Conservation (phyloP, 2,888 invertebrate genomes). For the Arge pagana region DNA sequence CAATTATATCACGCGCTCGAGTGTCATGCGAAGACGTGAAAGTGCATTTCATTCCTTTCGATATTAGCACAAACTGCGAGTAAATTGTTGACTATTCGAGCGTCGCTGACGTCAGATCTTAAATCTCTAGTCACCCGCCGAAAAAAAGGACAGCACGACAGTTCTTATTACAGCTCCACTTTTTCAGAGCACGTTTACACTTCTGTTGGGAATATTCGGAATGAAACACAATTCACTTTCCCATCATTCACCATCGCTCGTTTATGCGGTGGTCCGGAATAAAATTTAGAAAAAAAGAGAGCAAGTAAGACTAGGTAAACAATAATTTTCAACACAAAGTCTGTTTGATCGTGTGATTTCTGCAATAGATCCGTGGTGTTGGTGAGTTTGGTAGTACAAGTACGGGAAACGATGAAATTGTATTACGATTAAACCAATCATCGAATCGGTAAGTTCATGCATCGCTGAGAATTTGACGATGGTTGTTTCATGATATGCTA, state of each 20-base stretch:
- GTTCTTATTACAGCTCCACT: neutral
- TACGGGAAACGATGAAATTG: too few species aligned
- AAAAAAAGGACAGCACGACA: neutral
- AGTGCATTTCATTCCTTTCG: conserved; percentile 18
- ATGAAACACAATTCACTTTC: conserved; percentile 8
- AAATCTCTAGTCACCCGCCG: neutral
- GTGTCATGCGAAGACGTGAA: conserved; percentile 18
- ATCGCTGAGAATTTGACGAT: too few species aligned
- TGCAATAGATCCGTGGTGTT: too few species aligned
- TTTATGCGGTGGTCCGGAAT: too few species aligned
- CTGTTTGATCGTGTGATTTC: too few species aligned
- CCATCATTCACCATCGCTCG: too few species aligned
- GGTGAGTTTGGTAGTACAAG: too few species aligned
- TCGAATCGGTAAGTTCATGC: too few species aligned
- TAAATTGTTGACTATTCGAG: conserved; percentile 1
- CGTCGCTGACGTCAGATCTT: neutral
- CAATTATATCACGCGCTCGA: neutral
- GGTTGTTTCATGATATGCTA: too few species aligned
- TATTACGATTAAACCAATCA: too few species aligned
- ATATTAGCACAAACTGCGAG: conserved; percentile 3
- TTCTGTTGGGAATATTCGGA: neutral
- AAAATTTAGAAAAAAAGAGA: conserved; percentile 3
- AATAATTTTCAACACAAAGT: too few species aligned
- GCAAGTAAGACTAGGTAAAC: too few species aligned
- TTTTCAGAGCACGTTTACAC: neutral